Base-by-base conservation (phyloP, 2,797 vertebrate species). In the Fundulus diaphanus region DNA sequence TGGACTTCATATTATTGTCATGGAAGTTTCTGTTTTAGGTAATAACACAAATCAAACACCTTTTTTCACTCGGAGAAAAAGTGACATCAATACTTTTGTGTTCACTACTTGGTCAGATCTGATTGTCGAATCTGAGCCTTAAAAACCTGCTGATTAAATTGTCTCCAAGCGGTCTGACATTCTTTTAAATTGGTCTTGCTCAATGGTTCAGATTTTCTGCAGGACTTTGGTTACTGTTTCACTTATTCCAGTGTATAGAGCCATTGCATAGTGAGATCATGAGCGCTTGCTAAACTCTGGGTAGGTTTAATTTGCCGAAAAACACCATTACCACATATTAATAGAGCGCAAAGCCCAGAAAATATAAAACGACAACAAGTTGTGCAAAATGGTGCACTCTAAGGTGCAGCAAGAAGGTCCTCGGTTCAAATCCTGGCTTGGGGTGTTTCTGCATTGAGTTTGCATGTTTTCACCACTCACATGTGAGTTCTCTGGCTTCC, bases 101-200 rank as follows among this genome's bases (percentile, higher is more conserved):
- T 63, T 56, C 8, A 33, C 33, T 42, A 20, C 40, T 57, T 0
- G 1, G 44, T 27, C 15, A 33, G 56, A 74, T n/a, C 66, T 2
- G 18, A 52, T 74, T 65, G 15, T 42, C 69, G 27, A 56, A 72
- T 35, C 72, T 72, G 44, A 46, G 16, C 35, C 42, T 33, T 72
- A 33, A 44, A 44, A 67, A 18, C 7, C 40, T 15, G 5, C 37
- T 66, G 22, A 40, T 66, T 42, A 66, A 27, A 66, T 27, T 27
- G 40, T 27, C 27, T 66, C 13, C 63, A 66, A 66, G 63, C 6
- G n/a, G 24, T 66, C 37, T 27, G 2, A 42, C 40, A 16, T 42
- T 66, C 9, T 66, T 66, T 66, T 42, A 27, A 42, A 18, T 33
- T 37, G n/a, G 40, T 44, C n/a, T 66, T 66, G 63, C 42, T 66